Base-by-base conservation (phyloP, 2,888 invertebrate genomes). In the Eubasilissa splendida region DNA sequence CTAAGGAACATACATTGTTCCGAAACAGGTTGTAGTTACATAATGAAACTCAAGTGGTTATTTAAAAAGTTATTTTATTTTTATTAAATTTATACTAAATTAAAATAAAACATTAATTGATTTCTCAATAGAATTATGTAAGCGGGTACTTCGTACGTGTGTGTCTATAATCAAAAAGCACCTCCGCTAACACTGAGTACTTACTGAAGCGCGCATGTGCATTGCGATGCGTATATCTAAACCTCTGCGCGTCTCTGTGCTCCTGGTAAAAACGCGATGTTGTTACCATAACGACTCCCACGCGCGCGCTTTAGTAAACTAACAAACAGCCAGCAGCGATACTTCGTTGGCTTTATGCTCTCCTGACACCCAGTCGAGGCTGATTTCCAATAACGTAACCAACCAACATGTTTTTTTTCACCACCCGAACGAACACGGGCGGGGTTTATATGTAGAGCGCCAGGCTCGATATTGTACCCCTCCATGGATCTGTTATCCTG, bases 351-450 rank as follows among this genome's bases (percentile, higher is more conserved):
- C 84, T 81, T 87, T 88, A 88, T 93, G 91, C 79, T 85, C 73
- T 85, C 93, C 93, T 91, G 87, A 87, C 91, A 87, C 86, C 86
- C 88, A 88, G 91, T 91, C 92, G 92, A 92, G 91, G 90, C 91
- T 89, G 91, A 91, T 92, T 93, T 93, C 93, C 93, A 93, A 93
- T 93, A 93, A 92, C 90, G 88, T 87, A 88, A 88, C 86, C 14
- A 14, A n/a, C 83, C 14, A 53, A n/a, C 83, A 85, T 81, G 85
- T 85, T 85, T 85, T 85, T 86, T 80, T 82, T 76, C 54, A 71
- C 11, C 53, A 22, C 73, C 59, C 59, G n/a, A 70, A 63, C 63
- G 74, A 71, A 63, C 12, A 63, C 14, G 66, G 76, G 71, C 76
- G 70, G 68, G 76, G 59, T 75, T 68, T 56, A 31, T 66, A 42